These are phyloP conservation scores for Microcebus lehilahytsara DNA, from an alignment of 2,113 vertebrate genomes.

Conservation along the genomic window DNA sequence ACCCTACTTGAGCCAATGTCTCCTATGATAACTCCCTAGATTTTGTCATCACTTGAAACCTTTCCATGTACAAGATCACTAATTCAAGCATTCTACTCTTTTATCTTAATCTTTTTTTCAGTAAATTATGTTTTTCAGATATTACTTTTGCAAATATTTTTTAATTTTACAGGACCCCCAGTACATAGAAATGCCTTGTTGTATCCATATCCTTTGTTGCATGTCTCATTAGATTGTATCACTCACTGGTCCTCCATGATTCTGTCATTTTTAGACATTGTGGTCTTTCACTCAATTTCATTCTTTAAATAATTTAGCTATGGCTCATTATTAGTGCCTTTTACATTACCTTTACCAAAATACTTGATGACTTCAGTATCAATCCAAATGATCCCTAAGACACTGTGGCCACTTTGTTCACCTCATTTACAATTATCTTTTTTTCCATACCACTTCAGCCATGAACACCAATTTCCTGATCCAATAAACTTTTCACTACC, in stretches of 20 bases:
- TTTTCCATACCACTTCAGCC: not conserved
- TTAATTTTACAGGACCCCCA: not conserved
- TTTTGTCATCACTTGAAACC: not conserved
- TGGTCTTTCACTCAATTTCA: not conserved
- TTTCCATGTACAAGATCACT: no score
- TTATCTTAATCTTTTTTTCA: not conserved
- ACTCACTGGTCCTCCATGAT: not conserved
- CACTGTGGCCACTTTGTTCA: not conserved
- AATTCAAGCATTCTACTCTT: not conserved
- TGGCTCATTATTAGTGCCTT: not conserved
- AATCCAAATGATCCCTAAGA: not conserved
- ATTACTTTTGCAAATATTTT: not conserved
- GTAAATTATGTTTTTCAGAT: not conserved
- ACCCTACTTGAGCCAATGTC: not conserved
- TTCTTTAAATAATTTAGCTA: not conserved
- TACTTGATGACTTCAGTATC: not conserved
- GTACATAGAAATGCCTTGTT: not conserved
- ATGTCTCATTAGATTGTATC: not conserved
- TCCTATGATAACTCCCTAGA: not conserved
- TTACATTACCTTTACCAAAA: not conserved
- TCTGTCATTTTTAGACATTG: not conserved
- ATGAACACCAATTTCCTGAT: not conserved
- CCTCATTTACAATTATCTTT: not conserved
- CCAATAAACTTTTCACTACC: not conserved
- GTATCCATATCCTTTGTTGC: not conserved